Evolutionary conservation across 2,888 invertebrate genomes (phyloP).

Genomic region (Chymomyza fuscimana): DNA sequence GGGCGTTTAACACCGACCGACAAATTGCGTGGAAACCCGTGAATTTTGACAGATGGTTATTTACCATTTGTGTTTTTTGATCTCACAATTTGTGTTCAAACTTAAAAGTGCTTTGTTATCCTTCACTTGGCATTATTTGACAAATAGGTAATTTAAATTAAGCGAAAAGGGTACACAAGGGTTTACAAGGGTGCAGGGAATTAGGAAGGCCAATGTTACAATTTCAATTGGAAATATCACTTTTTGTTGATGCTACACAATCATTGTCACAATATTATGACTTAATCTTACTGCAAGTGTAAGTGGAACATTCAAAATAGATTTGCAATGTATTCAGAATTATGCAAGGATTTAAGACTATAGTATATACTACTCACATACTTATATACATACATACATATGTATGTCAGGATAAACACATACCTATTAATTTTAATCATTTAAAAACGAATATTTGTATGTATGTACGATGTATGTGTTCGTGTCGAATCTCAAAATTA

Average conservation of each 20-base stretch:
- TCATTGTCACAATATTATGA: conserved; percentile 76
- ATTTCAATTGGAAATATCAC: conserved; percentile 55
- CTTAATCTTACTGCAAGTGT: conserved; percentile 39
- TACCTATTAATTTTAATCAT: no score
- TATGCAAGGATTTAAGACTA: conserved; percentile 5
- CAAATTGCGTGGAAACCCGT: conserved; percentile 58
- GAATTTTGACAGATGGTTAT: conserved; percentile 79
- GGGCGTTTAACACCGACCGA: conserved; percentile 33
- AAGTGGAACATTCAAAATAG: background rate
- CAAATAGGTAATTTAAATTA: conserved; percentile 71
- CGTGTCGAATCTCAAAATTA: background rate
- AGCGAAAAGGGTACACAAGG: conserved; percentile 33
- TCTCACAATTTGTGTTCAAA: conserved; percentile 67
- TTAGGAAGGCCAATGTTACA: conserved; percentile 45
- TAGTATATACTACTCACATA: no score
- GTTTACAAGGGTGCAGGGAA: conserved; percentile 26
- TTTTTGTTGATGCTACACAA: conserved; percentile 53
- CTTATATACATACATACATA: background rate
- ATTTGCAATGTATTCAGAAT: background rate
- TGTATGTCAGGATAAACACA: background rate
- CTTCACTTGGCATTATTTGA: conserved; percentile 53
- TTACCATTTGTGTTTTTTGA: conserved; percentile 76
- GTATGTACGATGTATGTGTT: no score
- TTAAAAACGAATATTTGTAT: no score
- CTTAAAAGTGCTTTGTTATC: conserved; percentile 71